Conservation (phyloP, 2,113 vertebrate species). For the Larimichthys polyactis region DNA sequence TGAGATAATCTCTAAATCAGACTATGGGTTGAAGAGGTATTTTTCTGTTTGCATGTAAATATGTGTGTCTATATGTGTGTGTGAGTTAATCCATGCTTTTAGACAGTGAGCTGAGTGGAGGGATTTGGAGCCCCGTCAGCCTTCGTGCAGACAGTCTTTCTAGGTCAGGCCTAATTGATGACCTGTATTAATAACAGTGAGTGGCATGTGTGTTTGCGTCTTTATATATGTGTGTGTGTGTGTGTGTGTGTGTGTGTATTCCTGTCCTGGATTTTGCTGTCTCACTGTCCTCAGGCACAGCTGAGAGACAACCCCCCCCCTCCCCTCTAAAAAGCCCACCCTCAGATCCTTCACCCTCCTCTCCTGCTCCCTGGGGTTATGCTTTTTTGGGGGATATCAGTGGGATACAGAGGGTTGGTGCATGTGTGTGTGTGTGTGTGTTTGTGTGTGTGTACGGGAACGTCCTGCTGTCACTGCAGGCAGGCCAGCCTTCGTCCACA, state of each 20-base stretch:
- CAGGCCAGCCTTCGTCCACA: constrained; percentile 20
- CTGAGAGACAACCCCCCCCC: constrained; percentile 14
- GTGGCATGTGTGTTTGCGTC: constrained; percentile 43
- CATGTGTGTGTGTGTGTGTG: constrained; percentile 11
- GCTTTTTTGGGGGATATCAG: constrained; percentile 29
- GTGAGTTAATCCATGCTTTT: constrained; percentile 70
- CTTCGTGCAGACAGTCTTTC: constrained; percentile 77
- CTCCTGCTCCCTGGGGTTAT: constrained; percentile 3
- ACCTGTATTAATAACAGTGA: constrained; percentile 71
- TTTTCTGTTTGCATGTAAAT: constrained; percentile 19
- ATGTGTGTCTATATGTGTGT: constrained; percentile 48
- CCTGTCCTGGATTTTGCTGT: constrained; percentile 68
- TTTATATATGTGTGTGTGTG: constrained; percentile 37
- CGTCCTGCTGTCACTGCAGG: constrained; percentile 46
- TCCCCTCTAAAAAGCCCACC: not conserved
- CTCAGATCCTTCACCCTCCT: not conserved
- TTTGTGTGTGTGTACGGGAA: constrained; percentile 35
- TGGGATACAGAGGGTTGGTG: constrained; percentile 10
- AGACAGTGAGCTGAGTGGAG: constrained; percentile 51
- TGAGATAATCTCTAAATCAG: constrained; percentile 20
- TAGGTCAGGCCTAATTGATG: constrained; percentile 80
- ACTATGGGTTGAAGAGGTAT: constrained; percentile 3
- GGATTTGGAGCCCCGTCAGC: constrained; percentile 50
- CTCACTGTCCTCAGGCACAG: constrained; percentile 68
- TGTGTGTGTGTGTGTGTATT: constrained; percentile 36